Percentiles rank a stretch among this genome's conserved stretches.
Conservation (phyloP, 2,797 vertebrate genomes). For the Diplodus sargus region DNA sequence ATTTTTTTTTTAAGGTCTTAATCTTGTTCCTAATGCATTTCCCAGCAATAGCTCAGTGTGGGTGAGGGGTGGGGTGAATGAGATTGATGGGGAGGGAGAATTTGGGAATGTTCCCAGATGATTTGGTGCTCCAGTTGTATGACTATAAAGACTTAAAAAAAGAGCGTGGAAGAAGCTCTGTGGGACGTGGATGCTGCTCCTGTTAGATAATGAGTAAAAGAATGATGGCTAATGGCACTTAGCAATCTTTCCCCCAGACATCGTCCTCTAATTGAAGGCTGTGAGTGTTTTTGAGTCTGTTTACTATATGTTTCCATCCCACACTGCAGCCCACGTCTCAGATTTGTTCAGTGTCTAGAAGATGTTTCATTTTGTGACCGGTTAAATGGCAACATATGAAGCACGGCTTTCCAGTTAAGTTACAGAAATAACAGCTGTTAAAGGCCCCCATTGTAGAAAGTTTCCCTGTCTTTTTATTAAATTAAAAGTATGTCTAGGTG, state of each 20-base stretch:
- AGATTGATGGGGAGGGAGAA: slow-evolving; percentile 40
- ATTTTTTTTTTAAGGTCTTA: slow-evolving; percentile 64
- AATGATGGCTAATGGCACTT: slow-evolving; percentile 31
- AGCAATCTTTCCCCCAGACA: slow-evolving; percentile 9
- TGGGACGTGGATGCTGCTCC: not conserved
- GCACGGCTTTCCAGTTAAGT: not conserved
- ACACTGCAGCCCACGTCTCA: not conserved
- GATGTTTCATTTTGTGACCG: not conserved
- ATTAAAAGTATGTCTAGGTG: too few relatives aligned
- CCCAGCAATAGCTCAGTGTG: slow-evolving; percentile 36
- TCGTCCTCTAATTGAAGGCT: slow-evolving; percentile 14
- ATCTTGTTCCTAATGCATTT: slow-evolving; percentile 70
- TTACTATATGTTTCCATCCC: not conserved
- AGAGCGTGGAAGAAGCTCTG: slow-evolving; percentile 4
- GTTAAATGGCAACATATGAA: not conserved
- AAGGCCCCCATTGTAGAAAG: not conserved
- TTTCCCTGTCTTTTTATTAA: too few relatives aligned
- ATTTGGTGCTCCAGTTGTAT: slow-evolving; percentile 49
- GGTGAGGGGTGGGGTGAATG: slow-evolving; percentile 29
- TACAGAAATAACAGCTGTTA: not conserved
- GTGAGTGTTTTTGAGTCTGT: not conserved
- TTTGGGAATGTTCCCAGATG: slow-evolving; percentile 58
- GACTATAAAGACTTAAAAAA: slow-evolving; percentile 46
- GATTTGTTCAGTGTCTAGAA: not conserved
- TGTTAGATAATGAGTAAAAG: slow-evolving; percentile 35